phyloP scores from a whole-genome alignment of 2,888 invertebrate genomes.

The Automeris io region DNA sequence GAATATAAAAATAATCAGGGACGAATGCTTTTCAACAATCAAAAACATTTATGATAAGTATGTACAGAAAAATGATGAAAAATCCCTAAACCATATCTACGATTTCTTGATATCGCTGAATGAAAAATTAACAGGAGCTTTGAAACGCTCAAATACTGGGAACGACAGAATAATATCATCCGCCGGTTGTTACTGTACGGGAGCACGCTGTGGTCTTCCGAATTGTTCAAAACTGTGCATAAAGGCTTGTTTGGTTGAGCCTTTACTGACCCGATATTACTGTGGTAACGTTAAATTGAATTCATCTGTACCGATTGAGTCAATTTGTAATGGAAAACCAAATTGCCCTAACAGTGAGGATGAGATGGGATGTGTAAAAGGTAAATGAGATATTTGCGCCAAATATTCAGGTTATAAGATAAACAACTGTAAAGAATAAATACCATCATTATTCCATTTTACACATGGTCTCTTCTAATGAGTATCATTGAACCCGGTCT shows the following conservation, averaged over 20 bases:
- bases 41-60: conserved; percentile 33
- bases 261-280: conserved; percentile 34
- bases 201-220: conserved; percentile 31
- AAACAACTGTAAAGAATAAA: too few relatives aligned
- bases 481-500: too few relatives aligned
- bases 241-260: conserved; percentile 39
- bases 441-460: too few relatives aligned
- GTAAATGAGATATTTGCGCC: conserved; percentile 20
- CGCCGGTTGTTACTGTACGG: conserved; percentile 42
- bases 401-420: not conserved
- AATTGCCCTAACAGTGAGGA: conserved; percentile 51
- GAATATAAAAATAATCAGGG: conserved; percentile 29
- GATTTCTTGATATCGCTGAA: conserved; percentile 34
- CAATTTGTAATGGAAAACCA: conserved; percentile 42
- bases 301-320: conserved; percentile 29
- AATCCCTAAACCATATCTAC: conserved; percentile 32
- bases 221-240: conserved; percentile 40
- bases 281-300: conserved; percentile 27
- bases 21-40: conserved; percentile 34
- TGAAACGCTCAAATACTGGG: conserved; percentile 48
- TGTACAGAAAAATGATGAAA: conserved; percentile 15
- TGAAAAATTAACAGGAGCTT: conserved; percentile 37
- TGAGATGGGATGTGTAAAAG: conserved; percentile 43
- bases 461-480: too few relatives aligned
- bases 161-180: conserved; percentile 35